Conservation (phyloP, 1,140 invertebrate genomes). For the Trichonephila clavata region DNA sequence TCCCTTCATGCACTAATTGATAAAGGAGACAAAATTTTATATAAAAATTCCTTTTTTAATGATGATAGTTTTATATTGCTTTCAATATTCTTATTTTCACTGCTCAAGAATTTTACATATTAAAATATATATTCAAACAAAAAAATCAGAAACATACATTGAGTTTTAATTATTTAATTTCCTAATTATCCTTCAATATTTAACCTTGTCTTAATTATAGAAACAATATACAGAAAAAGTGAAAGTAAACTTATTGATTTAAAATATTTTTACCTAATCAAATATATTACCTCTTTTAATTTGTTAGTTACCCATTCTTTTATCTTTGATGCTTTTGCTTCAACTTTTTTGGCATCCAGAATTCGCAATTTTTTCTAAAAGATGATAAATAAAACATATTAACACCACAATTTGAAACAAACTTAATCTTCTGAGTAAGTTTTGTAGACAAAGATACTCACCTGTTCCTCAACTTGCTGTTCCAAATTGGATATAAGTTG, state of each 20-base stretch:
- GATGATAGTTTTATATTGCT: no score
- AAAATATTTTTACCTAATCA: no score
- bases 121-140: no score
- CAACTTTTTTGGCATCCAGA: constrained; percentile 94
- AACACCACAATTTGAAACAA: not conserved
- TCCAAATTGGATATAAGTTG: constrained; percentile 90
- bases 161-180: no score
- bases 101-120: no score
- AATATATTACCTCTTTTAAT: constrained; percentile 86
- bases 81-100: no score
- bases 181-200: no score
- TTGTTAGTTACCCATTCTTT: constrained; percentile 99
- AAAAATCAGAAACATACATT: no score
- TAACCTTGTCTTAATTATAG: not conserved
- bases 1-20: no score
- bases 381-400: constrained; percentile 3
- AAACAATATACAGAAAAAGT: no score
- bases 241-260: not conserved
- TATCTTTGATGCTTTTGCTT: constrained; percentile 97
- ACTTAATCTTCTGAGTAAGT: not conserved
- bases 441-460: constrained; percentile 79
- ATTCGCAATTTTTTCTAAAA: constrained; percentile 89
- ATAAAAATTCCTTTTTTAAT: no score
- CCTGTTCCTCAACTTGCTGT: constrained; percentile 95
- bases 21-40: no score